Percentiles rank a stretch among this genome's conserved stretches.
Conservation (phyloP, 2,888 invertebrate species). For the Pachliopta kotzebuea region DNA sequence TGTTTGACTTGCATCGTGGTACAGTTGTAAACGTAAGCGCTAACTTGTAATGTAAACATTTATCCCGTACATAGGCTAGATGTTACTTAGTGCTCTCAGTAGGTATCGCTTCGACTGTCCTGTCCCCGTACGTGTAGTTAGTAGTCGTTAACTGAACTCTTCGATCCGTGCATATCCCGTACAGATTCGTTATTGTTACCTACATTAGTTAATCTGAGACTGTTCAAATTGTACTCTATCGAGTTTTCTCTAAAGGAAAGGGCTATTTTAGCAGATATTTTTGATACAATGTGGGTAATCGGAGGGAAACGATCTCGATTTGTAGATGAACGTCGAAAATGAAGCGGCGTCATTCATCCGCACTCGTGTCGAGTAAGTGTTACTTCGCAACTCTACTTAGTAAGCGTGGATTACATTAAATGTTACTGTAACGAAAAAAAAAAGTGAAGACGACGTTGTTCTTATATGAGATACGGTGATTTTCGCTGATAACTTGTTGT, state of each 20-base stretch:
- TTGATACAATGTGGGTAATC: conserved; percentile 79
- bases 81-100: conserved; percentile 63
- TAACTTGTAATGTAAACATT: conserved; percentile 41
- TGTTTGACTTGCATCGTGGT: conserved; percentile 54
- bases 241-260: conserved; percentile 79
- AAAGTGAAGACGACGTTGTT: conserved; percentile 70
- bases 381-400: conserved; percentile 56
- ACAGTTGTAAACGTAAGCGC: conserved; percentile 58
- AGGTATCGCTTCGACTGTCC: conserved; percentile 70
- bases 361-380: conserved; percentile 38
- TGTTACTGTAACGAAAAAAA: conserved; percentile 74
- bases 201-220: conserved; percentile 80
- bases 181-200: conserved; percentile 76
- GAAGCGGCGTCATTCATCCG: not conserved
- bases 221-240: conserved; percentile 76
- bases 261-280: conserved; percentile 79
- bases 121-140: conserved; percentile 52
- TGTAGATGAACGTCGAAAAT: conserved; percentile 45
- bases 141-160: conserved; percentile 61
- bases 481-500: conserved; percentile 78
- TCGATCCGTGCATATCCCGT: conserved; percentile 76
- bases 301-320: conserved; percentile 71
- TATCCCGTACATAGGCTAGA: conserved; percentile 65
- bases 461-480: conserved; percentile 76
- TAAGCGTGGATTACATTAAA: conserved; percentile 65